Base-by-base conservation (phyloP, 2,113 vertebrate genomes). In the Chaetura pelagica region DNA sequence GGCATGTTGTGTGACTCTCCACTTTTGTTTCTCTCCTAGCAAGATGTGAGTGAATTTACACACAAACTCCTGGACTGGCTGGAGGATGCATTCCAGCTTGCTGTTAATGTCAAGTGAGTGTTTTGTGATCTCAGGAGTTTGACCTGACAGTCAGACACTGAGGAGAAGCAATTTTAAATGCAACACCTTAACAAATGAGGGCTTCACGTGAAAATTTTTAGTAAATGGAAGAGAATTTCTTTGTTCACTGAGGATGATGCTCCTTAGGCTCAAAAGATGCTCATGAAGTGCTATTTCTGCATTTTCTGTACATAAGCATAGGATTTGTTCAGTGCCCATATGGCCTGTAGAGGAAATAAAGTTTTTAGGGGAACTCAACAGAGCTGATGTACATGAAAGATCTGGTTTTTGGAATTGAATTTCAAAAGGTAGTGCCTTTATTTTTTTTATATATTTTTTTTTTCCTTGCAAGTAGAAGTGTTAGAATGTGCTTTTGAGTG, bases 41-140 rank as follows among this genome's bases (percentile, higher is more conserved):
- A 99, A 99, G 99, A 99, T 88, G 99, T 99, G 95, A 99, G 99
- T 93, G 99, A 99, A 92, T 99, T 99, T 93, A 99, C 99, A 4
- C 99, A 99, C 97, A 99, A 99, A 84, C 98, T 99, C 17, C 98
- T 99, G 76, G 99, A 99, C 94, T 99, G 99, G 99, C 97, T 99
- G 14, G 99, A 99, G 87, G 99, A 99, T 2, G 98, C 99, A 0
- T 99, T 99, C 97, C 99, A 99, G 97, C 97, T 99, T 19, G 96
- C 99, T n/a, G 99, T 99, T 68, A 98, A 98, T n/a, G 98, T 96
- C 96, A 98, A 97, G 99, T 99, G 97, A 98, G 99, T 98, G 67
- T 57, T 48, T 4, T 42, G 44, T 48, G 15, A 2, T 64, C 88
- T 34, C 1, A 2, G 21, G 67, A 62, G 24, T 42, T 38, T 32